phyloP scores from a whole-genome alignment of 2,797 vertebrate species.

The Catostomus latipinnis region DNA sequence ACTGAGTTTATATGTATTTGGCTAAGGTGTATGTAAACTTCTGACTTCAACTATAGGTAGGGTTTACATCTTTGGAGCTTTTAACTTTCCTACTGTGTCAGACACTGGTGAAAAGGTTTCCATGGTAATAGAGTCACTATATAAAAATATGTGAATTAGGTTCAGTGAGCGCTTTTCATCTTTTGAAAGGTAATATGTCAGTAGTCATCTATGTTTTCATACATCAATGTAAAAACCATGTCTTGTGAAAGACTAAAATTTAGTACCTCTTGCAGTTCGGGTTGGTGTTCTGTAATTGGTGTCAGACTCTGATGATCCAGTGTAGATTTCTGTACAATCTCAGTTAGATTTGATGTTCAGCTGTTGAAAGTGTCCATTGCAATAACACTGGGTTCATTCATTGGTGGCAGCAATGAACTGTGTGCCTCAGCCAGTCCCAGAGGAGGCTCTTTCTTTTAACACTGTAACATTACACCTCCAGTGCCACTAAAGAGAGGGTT shows the following conservation, averaged over 20 bases:
- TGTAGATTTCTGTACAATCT: not conserved
- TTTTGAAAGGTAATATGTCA: not conserved
- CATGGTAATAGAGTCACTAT: slow-evolving; percentile 1
- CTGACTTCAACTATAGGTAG: too few species aligned
- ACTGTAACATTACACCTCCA: slow-evolving; percentile 44
- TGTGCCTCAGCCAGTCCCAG: slow-evolving; percentile 34
- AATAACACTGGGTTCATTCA: slow-evolving; percentile 56
- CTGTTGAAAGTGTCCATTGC: slow-evolving; percentile 41
- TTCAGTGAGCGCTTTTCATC: slow-evolving; percentile 1
- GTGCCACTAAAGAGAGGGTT: slow-evolving; percentile 23
- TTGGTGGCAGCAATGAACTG: slow-evolving; percentile 35
- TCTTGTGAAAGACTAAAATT: not conserved
- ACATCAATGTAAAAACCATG: not conserved
- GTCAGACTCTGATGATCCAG: not conserved
- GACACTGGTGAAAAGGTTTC: not conserved
- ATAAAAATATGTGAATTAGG: not conserved
- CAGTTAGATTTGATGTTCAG: slow-evolving; percentile 19
- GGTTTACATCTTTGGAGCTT: not conserved
- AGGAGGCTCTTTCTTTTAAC: slow-evolving; percentile 38
- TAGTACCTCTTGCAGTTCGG: not conserved
- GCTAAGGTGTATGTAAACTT: too few species aligned
- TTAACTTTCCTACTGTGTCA: not conserved
- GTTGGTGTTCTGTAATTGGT: not conserved
- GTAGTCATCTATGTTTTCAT: not conserved
- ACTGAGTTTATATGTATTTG: too few species aligned